Conservation (phyloP, 2,888 invertebrate genomes). For the Melanchra persicariae region DNA sequence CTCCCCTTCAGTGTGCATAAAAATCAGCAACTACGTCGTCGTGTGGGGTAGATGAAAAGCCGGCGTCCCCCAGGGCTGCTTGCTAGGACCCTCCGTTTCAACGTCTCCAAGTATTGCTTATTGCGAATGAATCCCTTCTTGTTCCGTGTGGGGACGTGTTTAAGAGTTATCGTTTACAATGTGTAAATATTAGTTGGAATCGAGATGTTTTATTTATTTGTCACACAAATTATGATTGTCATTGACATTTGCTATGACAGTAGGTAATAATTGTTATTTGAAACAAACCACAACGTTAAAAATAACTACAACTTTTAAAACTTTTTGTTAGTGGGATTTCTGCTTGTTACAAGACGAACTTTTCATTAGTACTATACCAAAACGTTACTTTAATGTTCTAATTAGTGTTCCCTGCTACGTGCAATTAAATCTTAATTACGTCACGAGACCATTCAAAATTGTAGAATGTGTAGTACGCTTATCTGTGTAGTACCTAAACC, state of each 20-base stretch:
- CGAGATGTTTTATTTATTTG: constrained; percentile 63
- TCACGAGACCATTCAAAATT: neutral
- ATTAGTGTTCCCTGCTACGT: too few species aligned
- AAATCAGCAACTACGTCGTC: constrained; percentile 76
- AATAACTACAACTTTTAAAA: too few species aligned
- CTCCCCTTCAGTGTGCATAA: constrained; percentile 71
- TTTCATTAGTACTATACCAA: neutral
- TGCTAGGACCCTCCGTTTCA: constrained; percentile 70
- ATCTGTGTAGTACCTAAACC: constrained; percentile 14
- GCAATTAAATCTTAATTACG: neutral
- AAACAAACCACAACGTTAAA: too few species aligned
- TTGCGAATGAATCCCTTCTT: constrained; percentile 72
- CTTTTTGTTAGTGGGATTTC: neutral
- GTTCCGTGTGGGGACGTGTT: constrained; percentile 65
- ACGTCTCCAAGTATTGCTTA: constrained; percentile 79
- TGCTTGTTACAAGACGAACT: neutral
- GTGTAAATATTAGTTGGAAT: constrained; percentile 82
- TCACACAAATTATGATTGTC: constrained; percentile 10
- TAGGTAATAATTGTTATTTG: too few species aligned
- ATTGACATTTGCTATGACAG: neutral
- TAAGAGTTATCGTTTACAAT: constrained; percentile 80
- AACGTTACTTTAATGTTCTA: neutral
- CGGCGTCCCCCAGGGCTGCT: constrained; percentile 77
- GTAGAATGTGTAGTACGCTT: constrained; percentile 2
- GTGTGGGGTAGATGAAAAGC: constrained; percentile 83